phyloP scores from a whole-genome alignment of 2,888 invertebrate genomes.

The Chaitophorus viminalis region DNA sequence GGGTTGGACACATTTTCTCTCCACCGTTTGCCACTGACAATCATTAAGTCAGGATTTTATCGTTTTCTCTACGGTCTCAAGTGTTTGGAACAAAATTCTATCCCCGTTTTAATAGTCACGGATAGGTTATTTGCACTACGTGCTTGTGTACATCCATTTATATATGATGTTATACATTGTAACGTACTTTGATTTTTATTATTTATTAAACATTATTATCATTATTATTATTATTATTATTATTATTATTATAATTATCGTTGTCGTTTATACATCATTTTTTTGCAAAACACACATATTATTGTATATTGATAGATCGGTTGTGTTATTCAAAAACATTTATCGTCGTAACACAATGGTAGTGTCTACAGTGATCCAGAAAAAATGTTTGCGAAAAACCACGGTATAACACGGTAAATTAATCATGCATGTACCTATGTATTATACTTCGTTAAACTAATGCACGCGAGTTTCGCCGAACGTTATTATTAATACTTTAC shows the following conservation, averaged over 20 bases:
- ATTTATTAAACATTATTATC: not conserved
- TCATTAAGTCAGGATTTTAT: conserved; percentile 31
- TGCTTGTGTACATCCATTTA: not conserved
- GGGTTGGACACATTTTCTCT: not conserved
- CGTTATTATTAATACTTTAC: too few relatives aligned
- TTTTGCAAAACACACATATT: not conserved
- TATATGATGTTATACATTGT: not conserved
- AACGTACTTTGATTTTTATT: not conserved
- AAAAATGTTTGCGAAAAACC: not conserved
- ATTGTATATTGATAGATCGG: too few relatives aligned
- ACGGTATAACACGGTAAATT: too few relatives aligned
- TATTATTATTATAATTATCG: not conserved
- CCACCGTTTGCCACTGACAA: conserved; percentile 31
- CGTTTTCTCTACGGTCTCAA: not conserved
- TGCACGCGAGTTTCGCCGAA: too few relatives aligned
- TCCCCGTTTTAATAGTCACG: not conserved
- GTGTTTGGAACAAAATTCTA: not conserved
- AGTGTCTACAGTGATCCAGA: not conserved
- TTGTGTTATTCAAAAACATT: too few relatives aligned
- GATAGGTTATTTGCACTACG: not conserved
- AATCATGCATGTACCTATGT: too few relatives aligned
- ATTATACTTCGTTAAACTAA: too few relatives aligned
- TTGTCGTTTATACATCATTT: not conserved
- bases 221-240: too few relatives aligned
- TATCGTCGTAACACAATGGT: not conserved